Evolutionary conservation across 2,888 invertebrate species (phyloP).

Genomic region (Leucoptera coffeella): DNA sequence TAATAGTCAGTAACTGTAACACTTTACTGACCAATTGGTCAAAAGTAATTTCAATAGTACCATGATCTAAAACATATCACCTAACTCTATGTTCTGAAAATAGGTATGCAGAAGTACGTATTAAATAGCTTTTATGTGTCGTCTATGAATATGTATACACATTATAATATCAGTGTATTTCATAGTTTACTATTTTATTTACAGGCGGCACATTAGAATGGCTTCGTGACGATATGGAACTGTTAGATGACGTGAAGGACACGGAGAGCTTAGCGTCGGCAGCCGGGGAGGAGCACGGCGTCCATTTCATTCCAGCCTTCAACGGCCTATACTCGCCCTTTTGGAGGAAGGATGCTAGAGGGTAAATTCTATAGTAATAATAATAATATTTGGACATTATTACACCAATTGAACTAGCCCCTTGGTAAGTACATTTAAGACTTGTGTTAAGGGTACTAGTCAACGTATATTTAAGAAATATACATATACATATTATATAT

Average conservation of each 20-base stretch:
- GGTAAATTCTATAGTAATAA: conserved; percentile 18
- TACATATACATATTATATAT: too few species aligned
- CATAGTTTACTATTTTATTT: conserved; percentile 3
- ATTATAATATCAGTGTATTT: neutral
- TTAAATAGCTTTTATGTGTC: neutral
- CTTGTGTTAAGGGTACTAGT: too few species aligned
- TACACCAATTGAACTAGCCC: too few species aligned
- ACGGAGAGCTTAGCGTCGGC: conserved; percentile 46
- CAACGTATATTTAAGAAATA: too few species aligned
- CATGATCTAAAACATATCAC: too few species aligned
- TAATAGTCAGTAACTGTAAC: too few species aligned
- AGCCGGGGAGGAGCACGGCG: conserved; percentile 59
- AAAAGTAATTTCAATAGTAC: too few species aligned
- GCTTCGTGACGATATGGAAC: conserved; percentile 80
- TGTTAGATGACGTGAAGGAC: conserved; percentile 62
- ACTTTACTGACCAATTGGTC: too few species aligned
- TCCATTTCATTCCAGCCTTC: conserved; percentile 97
- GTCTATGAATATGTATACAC: neutral
- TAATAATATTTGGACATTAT: too few species aligned
- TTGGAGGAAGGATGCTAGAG: conserved; percentile 91
- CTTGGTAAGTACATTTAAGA: too few species aligned
- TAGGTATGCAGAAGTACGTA: neutral
- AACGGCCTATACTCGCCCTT: conserved; percentile 94
- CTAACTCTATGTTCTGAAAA: too few species aligned
- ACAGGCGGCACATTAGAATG: conserved; percentile 78